Percentiles rank a stretch among this genome's conserved stretches.
These are phyloP conservation scores for Chouioia cunea DNA, from an alignment of 2,888 invertebrate species.

Conservation along the genomic window DNA sequence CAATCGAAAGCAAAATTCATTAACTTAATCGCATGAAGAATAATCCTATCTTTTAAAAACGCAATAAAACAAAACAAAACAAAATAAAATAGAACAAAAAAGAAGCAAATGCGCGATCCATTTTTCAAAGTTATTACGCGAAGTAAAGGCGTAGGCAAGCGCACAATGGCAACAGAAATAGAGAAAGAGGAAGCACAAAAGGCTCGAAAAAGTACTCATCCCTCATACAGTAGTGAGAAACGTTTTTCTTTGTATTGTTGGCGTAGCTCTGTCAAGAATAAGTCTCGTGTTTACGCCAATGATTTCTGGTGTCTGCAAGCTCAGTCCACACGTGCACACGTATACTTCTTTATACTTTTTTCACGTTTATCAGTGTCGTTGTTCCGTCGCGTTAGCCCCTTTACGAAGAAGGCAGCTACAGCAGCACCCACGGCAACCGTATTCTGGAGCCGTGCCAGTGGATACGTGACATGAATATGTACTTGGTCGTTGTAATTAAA, in stretches of 20 bases:
- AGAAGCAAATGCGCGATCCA: no score
- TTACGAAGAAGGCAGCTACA: constrained; percentile 4
- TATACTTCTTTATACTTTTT: constrained; percentile 10
- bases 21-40: no score
- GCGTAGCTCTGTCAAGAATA: constrained; percentile 5
- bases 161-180: no score
- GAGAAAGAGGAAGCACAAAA: no score
- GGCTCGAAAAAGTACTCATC: no score
- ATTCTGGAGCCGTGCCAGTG: constrained; percentile 45
- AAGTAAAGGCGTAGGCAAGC: no score
- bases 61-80: no score
- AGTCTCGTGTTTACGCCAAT: constrained; percentile 30
- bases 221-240: not conserved
- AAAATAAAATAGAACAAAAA: no score
- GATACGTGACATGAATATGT: constrained; percentile 49
- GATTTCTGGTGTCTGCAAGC: constrained; percentile 23
- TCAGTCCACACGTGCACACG: not conserved
- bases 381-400: not conserved
- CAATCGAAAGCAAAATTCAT: no score
- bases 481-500: constrained; percentile 47
- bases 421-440: not conserved
- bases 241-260: constrained; percentile 2
- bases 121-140: no score
- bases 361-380: constrained; percentile 22
- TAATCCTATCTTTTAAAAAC: no score